Percentiles rank a stretch among this genome's conserved stretches.
Conservation (phyloP, 2,888 invertebrate species). For the Erebia ligea region DNA sequence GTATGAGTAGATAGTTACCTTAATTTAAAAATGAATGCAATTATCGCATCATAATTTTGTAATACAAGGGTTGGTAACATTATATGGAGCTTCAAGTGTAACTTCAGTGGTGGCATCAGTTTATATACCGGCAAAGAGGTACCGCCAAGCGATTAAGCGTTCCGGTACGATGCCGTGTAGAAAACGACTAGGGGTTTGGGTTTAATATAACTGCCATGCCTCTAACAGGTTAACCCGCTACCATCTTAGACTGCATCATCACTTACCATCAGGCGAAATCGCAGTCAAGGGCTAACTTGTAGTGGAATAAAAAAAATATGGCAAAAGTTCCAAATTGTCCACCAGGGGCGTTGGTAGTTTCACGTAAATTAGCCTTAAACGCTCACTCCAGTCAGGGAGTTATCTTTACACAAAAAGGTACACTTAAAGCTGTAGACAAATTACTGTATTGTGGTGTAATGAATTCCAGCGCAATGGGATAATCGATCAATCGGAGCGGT, state of each 20-base stretch:
- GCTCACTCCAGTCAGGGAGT: not conserved
- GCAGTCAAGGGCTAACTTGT: no score
- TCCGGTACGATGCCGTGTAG: no score
- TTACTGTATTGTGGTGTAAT: not conserved
- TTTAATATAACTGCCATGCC: no score
- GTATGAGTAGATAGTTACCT: no score
- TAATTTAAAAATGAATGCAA: not conserved
- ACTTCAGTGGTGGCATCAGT: not conserved
- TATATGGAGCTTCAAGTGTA: not conserved
- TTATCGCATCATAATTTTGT: not conserved
- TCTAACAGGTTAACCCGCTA: no score
- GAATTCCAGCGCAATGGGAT: not conserved
- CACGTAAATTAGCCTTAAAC: not conserved
- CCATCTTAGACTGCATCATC: no score
- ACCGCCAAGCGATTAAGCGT: no score
- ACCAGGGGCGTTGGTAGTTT: no score
- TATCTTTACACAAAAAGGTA: not conserved
- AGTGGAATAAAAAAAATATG: not conserved
- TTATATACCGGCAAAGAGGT: no score
- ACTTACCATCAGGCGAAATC: no score
- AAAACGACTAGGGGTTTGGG: no score
- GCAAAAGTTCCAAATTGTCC: not conserved
- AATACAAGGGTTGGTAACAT: not conserved
- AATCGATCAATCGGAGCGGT: not conserved
- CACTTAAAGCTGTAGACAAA: conserved; percentile 1